phyloP scores from a whole-genome alignment of 2,888 invertebrate species.

The Drosophila anomelani region DNA sequence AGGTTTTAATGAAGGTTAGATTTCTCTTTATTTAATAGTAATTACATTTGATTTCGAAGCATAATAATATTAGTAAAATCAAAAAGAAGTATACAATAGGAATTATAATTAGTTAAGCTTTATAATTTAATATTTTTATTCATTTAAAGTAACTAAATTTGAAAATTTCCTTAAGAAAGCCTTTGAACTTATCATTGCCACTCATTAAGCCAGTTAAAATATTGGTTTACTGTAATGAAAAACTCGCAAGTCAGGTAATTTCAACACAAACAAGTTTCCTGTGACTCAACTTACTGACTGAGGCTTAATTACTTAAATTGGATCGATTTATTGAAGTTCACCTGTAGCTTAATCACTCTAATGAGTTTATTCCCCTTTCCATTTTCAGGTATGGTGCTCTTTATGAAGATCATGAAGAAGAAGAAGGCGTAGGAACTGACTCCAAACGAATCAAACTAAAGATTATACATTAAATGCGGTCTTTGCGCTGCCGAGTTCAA shows the following conservation, averaged over 20 bases:
- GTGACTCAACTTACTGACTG: conserved; percentile 21
- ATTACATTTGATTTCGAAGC: background rate
- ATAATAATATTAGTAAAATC: background rate
- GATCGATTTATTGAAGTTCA: conserved; percentile 12
- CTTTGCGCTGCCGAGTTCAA: conserved; percentile 54
- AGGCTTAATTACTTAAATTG: background rate
- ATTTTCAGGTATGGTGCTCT: conserved; percentile 94
- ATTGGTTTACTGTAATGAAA: background rate
- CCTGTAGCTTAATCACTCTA: conserved; percentile 12
- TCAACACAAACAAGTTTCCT: conserved; percentile 17
- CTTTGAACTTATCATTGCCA: background rate
- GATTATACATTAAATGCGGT: conserved; percentile 19
- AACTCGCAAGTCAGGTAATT: background rate
- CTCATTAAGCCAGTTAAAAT: background rate
- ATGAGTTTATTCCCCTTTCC: conserved; percentile 38
- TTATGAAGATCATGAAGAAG: conserved; percentile 96
- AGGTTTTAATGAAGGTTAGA: background rate
- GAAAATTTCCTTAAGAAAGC: background rate
- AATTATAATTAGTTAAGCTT: no score
- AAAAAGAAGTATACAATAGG: background rate
- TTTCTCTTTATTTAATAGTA: background rate
- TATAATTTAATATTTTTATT: background rate
- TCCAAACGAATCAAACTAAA: conserved; percentile 7
- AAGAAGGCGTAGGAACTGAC: conserved; percentile 79
- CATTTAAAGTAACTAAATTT: background rate